phyloP scores from a whole-genome alignment of 2,888 invertebrate genomes.

The Caenorhabditis macrosperma region DNA sequence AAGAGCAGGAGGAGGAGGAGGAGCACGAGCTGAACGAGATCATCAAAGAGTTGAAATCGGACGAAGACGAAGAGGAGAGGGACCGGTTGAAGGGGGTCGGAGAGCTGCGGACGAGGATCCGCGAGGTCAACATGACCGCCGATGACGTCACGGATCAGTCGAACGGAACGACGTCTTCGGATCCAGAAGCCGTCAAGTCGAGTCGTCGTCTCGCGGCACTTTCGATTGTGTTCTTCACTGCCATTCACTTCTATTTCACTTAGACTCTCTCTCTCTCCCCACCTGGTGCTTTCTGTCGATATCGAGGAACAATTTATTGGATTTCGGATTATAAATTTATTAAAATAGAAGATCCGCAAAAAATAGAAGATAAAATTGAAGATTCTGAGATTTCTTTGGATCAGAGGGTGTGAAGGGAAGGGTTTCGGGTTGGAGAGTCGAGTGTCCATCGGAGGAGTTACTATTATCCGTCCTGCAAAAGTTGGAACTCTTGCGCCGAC shows the following conservation, averaged over 20 bases:
- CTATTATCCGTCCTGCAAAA: too few relatives aligned
- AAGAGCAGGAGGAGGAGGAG: slow-evolving; percentile 37
- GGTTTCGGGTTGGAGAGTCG: too few relatives aligned
- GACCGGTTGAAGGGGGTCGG: slow-evolving; percentile 28
- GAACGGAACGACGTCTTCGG: slow-evolving; percentile 30
- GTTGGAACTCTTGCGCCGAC: too few relatives aligned
- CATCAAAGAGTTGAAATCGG: slow-evolving; percentile 45
- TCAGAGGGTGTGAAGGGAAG: too few relatives aligned
- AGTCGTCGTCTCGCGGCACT: slow-evolving; percentile 15
- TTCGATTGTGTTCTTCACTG: neutral
- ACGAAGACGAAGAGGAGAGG: slow-evolving; percentile 34
- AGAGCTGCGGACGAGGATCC: slow-evolving; percentile 28
- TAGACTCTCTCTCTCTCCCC: too few relatives aligned
- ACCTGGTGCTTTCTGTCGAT: slow-evolving; percentile 55
- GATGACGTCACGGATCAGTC: slow-evolving; percentile 2
- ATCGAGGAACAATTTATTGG: too few relatives aligned
- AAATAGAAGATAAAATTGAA: too few relatives aligned
- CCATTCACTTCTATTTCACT: slow-evolving; percentile 12
- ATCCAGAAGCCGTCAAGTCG: slow-evolving; percentile 36
- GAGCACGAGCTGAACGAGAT: slow-evolving; percentile 55
- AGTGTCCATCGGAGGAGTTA: too few relatives aligned
- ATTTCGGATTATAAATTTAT: too few relatives aligned
- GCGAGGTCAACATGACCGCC: slow-evolving; percentile 27
- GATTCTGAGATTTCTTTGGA: too few relatives aligned
- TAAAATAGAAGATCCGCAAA: too few relatives aligned